Evolutionary conservation across 2,888 invertebrate species (phyloP).

Genomic region (Leptopilina drosophilae): DNA sequence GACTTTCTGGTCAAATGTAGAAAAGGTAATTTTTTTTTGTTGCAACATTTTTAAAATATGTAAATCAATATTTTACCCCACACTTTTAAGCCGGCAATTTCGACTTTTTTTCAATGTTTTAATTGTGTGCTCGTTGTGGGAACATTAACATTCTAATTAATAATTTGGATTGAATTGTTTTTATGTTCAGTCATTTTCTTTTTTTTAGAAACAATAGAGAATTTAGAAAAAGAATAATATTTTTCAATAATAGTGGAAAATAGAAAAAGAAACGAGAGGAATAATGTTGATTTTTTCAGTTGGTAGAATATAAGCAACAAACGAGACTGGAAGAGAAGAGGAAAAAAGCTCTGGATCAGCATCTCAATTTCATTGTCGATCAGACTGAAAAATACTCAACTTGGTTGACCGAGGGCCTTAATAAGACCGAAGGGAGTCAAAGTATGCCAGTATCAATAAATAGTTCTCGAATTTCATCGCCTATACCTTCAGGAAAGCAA

Average conservation of each 20-base stretch:
- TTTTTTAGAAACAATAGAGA: constrained; percentile 55
- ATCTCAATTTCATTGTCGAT: constrained; percentile 98
- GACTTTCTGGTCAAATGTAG: constrained; percentile 97
- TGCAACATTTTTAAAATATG: not conserved
- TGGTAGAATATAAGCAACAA: constrained; percentile 96
- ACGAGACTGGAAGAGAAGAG: constrained; percentile 95
- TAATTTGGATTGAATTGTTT: constrained; percentile 49
- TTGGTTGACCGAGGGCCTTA: constrained; percentile 91
- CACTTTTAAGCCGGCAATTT: constrained; percentile 76
- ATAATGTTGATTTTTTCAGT: constrained; percentile 74
- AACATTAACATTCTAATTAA: constrained; percentile 68
- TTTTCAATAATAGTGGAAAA: too few species aligned
- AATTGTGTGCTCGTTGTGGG: constrained; percentile 77
- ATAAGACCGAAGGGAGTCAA: constrained; percentile 78
- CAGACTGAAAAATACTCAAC: constrained; percentile 98
- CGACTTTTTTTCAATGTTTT: constrained; percentile 62
- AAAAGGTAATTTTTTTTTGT: constrained; percentile 82
- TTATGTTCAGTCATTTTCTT: constrained; percentile 51
- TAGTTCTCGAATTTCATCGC: constrained; percentile 76
- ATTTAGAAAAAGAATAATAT: not conserved
- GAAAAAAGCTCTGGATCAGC: constrained; percentile 96
- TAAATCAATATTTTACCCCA: constrained; percentile 66
- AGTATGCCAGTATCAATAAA: constrained; percentile 76
- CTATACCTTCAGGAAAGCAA: constrained; percentile 67
- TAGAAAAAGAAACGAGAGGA: not conserved